Base-by-base conservation (phyloP, 2,888 invertebrate genomes). In the Liopterus haemorrhoidalis region DNA sequence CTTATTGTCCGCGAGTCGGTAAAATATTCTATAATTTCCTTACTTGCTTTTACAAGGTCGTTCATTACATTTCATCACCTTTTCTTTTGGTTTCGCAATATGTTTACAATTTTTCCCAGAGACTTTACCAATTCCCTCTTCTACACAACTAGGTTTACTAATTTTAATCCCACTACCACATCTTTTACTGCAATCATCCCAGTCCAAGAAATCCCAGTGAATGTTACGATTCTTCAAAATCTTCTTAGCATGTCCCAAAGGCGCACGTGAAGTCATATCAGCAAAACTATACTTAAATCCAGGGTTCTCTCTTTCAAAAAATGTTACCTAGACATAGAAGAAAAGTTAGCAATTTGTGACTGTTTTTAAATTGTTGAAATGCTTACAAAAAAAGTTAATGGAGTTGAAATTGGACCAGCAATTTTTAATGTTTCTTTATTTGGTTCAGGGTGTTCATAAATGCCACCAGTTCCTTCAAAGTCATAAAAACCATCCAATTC, bases 221-320 rank as follows among this genome's bases (percentile, higher is more conserved):
- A n/a, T 79, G 82, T 48, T 70, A 71, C 0, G 78, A 78, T 15
- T 67, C 66, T 35, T 76, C 69, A 22, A 3, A n/a, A 12, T 18
- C n/a, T 36, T 14, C 9, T n/a, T n/a, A n/a, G n/a, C n/a, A n/a
- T n/a, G n/a, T n/a, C n/a, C n/a, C n/a, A n/a, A n/a, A n/a, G n/a
- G n/a, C n/a, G n/a, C n/a, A n/a, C n/a, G n/a, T n/a, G n/a, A n/a
- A n/a, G 73, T 70, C 5, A 77, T 75, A 46, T 77, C 72, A 0
- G 78, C 75, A 62, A 77, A 81, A 54, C 74, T 75, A 61, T 76
- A 79, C 31, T 64, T 65, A 24, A 79, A 68, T 1, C 80, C 80
- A 4, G 76, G 76, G 57, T 80, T 80, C 32, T 68, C 66, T 24
- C 61, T 59, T 40, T 61, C 62, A 50, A 63, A 68, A 51, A 65